phyloP scores from a whole-genome alignment of 2,888 invertebrate genomes.

The Drosophila fulvimacula region DNA sequence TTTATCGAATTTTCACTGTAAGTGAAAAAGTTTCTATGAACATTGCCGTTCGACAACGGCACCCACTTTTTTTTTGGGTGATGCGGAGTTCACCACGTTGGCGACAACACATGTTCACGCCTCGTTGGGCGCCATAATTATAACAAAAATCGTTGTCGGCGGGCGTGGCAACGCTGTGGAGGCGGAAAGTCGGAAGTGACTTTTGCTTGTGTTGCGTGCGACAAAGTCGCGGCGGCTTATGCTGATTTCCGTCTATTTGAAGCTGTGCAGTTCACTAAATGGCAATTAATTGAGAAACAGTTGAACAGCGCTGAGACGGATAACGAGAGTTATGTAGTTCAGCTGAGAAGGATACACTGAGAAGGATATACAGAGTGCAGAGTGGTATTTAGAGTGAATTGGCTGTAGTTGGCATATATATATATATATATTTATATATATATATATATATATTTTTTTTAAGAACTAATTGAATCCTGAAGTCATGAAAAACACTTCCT shows the following conservation, averaged over 20 bases:
- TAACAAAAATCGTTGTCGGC: slow-evolving; percentile 44
- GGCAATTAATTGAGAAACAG: slow-evolving; percentile 58
- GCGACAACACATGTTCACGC: slow-evolving; percentile 73
- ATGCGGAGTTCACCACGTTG: neutral
- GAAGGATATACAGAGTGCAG: neutral
- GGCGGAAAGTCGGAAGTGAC: slow-evolving; percentile 20
- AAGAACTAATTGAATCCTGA: too few relatives aligned
- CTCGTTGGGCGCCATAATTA: slow-evolving; percentile 79
- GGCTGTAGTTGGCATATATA: too few relatives aligned
- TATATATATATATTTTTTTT: too few relatives aligned
- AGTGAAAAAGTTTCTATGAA: slow-evolving; percentile 36
- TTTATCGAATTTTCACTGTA: slow-evolving; percentile 26
- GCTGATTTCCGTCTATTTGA: slow-evolving; percentile 29
- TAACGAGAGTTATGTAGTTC: neutral
- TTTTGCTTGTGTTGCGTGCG: slow-evolving; percentile 20
- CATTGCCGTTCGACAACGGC: slow-evolving; percentile 3
- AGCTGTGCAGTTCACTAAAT: slow-evolving; percentile 52
- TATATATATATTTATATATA: too few relatives aligned
- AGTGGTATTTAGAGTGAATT: neutral
- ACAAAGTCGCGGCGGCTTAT: slow-evolving; percentile 16
- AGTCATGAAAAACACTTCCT: too few relatives aligned
- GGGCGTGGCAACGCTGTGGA: slow-evolving; percentile 1
- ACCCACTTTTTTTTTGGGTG: neutral
- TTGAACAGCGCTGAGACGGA: neutral
- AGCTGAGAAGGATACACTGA: neutral